Base-by-base conservation (phyloP, 2,888 invertebrate species). In the Machimus rusticus region DNA sequence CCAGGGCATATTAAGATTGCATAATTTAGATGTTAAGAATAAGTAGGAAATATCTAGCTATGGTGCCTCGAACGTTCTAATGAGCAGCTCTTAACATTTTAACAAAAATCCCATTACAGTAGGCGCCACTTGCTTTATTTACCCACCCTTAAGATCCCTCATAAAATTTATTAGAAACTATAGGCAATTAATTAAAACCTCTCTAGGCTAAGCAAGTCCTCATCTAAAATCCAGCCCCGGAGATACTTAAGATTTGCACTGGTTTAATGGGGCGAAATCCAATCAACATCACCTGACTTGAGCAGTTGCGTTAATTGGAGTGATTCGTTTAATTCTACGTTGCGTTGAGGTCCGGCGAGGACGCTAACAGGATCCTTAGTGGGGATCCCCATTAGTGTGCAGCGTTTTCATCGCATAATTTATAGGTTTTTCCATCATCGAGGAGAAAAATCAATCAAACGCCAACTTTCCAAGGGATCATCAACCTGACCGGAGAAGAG, bases 401-500 rank as follows among this genome's bases (percentile, higher is more conserved):
- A 14, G 5, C 51, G 43, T 79, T 79, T 51, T 79, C 79, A 79
- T 79, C 79, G 51, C 28, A 1, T 79, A 79, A 79, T 79, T 79
- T 79, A 79, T 79, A 28, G 79, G 79, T 79, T 78, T 79, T 79
- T 46, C 46, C 46, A 46, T 46, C 51, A 55, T 46, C 46, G 66
- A 79, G 51, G 51, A n/a, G 51, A 79, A 79, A 66, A 79, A 79
- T 79, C 79, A 79, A 79, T 79, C 79, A 79, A 51, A 79, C 51
- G 79, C 51, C 79, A 79, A 79, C 79, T 79, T 79, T 79, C 79
- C 51, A 79, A 79, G 79, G 31, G 79, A 79, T 79, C 79, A 79
- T 79, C 79, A 79, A 78, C 78, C 78, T 28, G 78, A 23, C 78
- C 39, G 51, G 6, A n/a, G 51, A 51, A 66, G 66, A 66, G 12